Evolutionary conservation across 2,888 invertebrate genomes (phyloP), one percentile per base, ranked within the genome.

Genomic region (Agonopterix subpropinquella): DNA sequence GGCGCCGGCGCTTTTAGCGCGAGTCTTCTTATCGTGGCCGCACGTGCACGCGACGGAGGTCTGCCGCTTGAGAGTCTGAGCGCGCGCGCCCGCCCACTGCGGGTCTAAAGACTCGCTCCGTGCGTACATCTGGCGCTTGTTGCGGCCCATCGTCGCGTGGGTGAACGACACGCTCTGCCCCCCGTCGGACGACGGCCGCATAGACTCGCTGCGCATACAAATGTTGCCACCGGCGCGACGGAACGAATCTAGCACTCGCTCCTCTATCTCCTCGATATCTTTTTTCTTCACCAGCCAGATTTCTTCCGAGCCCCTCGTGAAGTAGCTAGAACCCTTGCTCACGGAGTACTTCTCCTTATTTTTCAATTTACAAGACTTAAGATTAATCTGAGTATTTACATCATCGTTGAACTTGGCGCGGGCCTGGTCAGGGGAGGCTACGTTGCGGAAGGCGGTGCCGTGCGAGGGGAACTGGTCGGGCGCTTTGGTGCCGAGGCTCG

Each of bases 221-320:
- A 76, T 53, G 50, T 70, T 77, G 18, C 80, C 82, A 4, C 82
- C 80, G 5, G 84, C 79, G 7, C 87, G 77, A 0, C 86, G 58
- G 55, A 87, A 84, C 52, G 88, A 88, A 51, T 88, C 87, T 45
- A 88, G 47, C 9, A 88, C 88, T 18, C 88, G 64, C 58, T 86
- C 87, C 55, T 88, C 88, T 18, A 88, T 87, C 59, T 86, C 88
- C 46, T 88, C 87, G 1, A 88, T 88, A 43, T 88, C 88, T 57
- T 87, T 88, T 63, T 88, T 88, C 65, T 88, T 88, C n/a, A 88
- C 88, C 41, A 88, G 69, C 88, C 88, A 88, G 43, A 88, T 88
- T 59, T 88, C 88, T 51, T 88, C 88, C 0, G 88, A 81, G 10
- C 88, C 88, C 44, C 88, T 67, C 1, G 84, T 85, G 67, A 84